phyloP scores from a whole-genome alignment of 2,113 vertebrate species.

The Gobiocypris rarus region DNA sequence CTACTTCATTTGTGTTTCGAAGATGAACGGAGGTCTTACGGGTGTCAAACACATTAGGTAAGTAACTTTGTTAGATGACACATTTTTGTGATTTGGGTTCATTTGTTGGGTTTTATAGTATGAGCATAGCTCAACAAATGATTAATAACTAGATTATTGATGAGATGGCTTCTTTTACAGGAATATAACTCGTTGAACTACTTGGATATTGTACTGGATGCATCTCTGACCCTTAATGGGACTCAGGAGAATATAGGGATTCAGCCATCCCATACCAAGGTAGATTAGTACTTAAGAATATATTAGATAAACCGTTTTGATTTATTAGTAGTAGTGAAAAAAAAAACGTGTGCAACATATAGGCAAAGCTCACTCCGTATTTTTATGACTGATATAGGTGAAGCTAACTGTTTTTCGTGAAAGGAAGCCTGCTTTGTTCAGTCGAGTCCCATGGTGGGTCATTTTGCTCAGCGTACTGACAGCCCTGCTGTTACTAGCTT shows the following conservation, averaged over 20 bases:
- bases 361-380: neutral
- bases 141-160: neutral
- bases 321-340: neutral
- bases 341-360: neutral
- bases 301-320: neutral
- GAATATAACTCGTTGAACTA: slow-evolving; percentile 90
- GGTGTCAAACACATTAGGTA: no score
- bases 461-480: slow-evolving; percentile 66
- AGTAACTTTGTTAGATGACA: neutral
- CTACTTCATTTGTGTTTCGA: no score
- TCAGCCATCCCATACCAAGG: slow-evolving; percentile 80
- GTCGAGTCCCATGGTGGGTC: slow-evolving; percentile 72
- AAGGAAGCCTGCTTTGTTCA: slow-evolving; percentile 51
- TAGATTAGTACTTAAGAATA: neutral
- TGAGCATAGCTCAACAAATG: neutral
- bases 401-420: slow-evolving; percentile 87
- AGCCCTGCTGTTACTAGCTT: slow-evolving; percentile 60
- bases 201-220: slow-evolving; percentile 83
- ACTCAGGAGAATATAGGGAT: slow-evolving; percentile 84
- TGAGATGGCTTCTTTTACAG: slow-evolving; percentile 66
- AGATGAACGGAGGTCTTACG: no score
- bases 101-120: neutral
- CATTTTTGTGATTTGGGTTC: neutral
- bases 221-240: slow-evolving; percentile 78
- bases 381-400: slow-evolving; percentile 72